Conservation (phyloP, 1,140 invertebrate genomes). For the Acyrthosiphon pisum region DNA sequence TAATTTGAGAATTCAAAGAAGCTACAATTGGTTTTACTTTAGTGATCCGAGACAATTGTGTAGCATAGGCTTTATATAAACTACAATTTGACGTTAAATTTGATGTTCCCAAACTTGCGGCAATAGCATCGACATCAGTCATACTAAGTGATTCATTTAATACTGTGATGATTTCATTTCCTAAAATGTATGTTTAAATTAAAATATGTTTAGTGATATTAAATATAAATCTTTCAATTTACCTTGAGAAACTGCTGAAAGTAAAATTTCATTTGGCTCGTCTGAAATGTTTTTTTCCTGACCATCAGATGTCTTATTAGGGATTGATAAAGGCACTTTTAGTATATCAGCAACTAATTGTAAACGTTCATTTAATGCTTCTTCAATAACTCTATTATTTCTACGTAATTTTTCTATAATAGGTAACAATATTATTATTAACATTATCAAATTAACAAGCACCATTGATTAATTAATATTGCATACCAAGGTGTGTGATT, state of each 20-base stretch:
- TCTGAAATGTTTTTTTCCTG: conserved; percentile 61
- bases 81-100: conserved; percentile 19
- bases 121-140: conserved; percentile 26
- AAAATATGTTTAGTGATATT: not conserved
- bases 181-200: conserved; percentile 58
- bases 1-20: conserved; percentile 51
- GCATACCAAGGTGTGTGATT: conserved; percentile 77
- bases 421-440: conserved; percentile 58
- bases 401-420: conserved; percentile 73
- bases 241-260: conserved; percentile 77
- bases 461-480: not conserved
- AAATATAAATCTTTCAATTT: conserved; percentile 61
- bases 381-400: conserved; percentile 74
- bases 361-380: conserved; percentile 78
- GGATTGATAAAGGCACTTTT: conserved; percentile 75
- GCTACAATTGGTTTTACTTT: conserved; percentile 41
- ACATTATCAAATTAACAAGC: not conserved
- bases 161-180: conserved; percentile 62
- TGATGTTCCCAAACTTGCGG: conserved; percentile 12
- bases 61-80: conserved; percentile 36
- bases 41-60: conserved; percentile 20
- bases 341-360: conserved; percentile 77
- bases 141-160: conserved; percentile 58
- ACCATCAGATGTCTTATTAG: conserved; percentile 66
- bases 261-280: conserved; percentile 71